These are phyloP conservation scores for Sepiola atlantica DNA, from an alignment of 2,888 invertebrate species.

Conservation along the genomic window DNA sequence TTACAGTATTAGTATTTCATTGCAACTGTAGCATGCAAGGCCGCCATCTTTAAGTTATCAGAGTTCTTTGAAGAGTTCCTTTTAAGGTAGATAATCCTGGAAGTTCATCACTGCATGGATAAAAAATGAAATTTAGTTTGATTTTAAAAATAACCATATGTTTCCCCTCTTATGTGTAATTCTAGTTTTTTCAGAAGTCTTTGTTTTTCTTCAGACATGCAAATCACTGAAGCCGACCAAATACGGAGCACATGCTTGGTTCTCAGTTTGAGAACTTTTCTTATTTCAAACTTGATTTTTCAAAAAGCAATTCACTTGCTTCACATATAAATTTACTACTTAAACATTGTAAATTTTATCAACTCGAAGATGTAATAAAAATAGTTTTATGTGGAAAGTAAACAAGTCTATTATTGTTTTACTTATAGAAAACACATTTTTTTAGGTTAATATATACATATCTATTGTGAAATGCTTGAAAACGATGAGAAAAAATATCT, in stretches of 20 bases:
- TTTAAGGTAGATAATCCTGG: too few relatives aligned
- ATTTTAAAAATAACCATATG: not conserved
- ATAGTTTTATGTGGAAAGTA: not conserved
- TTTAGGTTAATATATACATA: not conserved
- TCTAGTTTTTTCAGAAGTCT: not conserved
- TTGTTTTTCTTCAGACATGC: not conserved
- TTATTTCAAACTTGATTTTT: not conserved
- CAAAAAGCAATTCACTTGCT: not conserved
- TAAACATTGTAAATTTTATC: too few relatives aligned
- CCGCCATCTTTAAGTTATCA: too few relatives aligned
- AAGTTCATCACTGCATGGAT: not conserved
- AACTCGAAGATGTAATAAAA: too few relatives aligned
- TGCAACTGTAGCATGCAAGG: too few relatives aligned
- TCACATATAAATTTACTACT: not conserved
- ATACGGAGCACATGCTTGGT: not conserved
- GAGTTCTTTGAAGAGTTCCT: too few relatives aligned
- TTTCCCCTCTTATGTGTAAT: not conserved
- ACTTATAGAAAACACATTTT: not conserved
- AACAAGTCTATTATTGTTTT: not conserved
- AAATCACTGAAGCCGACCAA: conserved; percentile 16
- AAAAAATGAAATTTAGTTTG: not conserved
- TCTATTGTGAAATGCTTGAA: not conserved
- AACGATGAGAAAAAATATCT: not conserved
- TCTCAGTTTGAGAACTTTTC: conserved; percentile 32
- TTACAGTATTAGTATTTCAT: too few relatives aligned